Evolutionary conservation across 2,797 vertebrate species (phyloP), one percentile per base, ranked within the genome.

Genomic region (Acanthurus lineatus): DNA sequence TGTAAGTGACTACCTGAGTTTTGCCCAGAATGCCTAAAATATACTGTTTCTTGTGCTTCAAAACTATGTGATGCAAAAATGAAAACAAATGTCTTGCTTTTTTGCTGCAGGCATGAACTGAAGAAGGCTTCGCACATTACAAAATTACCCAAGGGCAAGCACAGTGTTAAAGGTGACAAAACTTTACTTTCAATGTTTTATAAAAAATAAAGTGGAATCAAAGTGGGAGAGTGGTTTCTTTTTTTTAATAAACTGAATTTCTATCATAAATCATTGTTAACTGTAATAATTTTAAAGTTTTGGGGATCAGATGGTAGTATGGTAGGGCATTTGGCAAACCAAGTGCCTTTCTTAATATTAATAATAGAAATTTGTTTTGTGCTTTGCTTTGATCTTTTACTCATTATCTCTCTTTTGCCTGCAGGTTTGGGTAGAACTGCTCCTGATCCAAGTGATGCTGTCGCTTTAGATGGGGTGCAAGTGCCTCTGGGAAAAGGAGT

Each of bases 121-220:
- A 99, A 99, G 94, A 97, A 97, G 45, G 98, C 98, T 17, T 97
- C 97, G 0, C 98, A 99, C 66, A 96, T 99, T 87, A 97, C 96
- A 79, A 99, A 99, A 82, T 49, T 99, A 74, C 97, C 98, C 5
- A 99, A 99, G 86, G 98, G 98, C 88, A 99, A 98, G 80, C 98
- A 99, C 93, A 99, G 98, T 66, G 98, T 99, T 75, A 99, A 99
- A 97, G 98, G 98, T 99, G 93, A 93, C 76, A 69, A 47, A 40
- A 5, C 1, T 20, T 42, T 4, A 40, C 25, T 56, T 49, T 19
- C 11, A 47, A 16, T 42, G 9, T 72, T n/a, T 57, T 47, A 5
- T 9, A 7, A 14, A 32, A 48, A 35, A 9, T 5, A 1, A 7
- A 12, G 42, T 16, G 0, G 9, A 16, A 48, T 20, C n/a, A 35